Percentiles rank a stretch among this genome's conserved stretches.
phyloP scores from a whole-genome alignment of 64 coral and sea anemone species.

The Montipora cactus region DNA sequence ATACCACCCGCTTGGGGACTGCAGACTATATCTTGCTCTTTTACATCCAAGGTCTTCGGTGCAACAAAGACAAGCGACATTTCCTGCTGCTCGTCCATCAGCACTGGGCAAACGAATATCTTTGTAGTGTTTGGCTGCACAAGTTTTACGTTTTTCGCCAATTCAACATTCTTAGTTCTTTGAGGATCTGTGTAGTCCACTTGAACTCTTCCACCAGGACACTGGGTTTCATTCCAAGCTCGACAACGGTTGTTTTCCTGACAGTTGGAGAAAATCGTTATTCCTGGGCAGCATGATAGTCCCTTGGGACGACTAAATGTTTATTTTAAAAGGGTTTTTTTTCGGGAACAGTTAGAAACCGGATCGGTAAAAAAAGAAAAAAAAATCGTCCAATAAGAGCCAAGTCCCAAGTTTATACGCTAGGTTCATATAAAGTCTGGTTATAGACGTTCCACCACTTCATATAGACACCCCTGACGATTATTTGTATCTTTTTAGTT shows the following conservation, averaged over 20 bases:
- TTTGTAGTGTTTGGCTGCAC: slow-evolving; percentile 33
- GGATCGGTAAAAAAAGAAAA: no score
- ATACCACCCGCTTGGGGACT: slow-evolving; percentile 64
- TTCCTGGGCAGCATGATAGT: no score
- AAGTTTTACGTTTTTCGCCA: slow-evolving; percentile 23
- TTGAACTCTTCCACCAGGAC: slow-evolving; percentile 30
- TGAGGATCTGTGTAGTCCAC: slow-evolving; percentile 32
- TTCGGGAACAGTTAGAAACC: no score
- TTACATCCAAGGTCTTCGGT: slow-evolving; percentile 13
- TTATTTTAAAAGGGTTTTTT: no score
- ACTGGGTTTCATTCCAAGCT: slow-evolving; percentile 39
- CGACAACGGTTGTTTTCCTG: slow-evolving; percentile 1
- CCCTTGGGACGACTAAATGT: no score
- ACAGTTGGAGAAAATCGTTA: no score
- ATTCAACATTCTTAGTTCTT: slow-evolving; percentile 30
- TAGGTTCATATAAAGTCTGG: no score
- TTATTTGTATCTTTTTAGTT: no score
- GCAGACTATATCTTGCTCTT: slow-evolving; percentile 16
- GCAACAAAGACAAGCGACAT: slow-evolving; percentile 19
- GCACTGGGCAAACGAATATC: slow-evolving; percentile 40
- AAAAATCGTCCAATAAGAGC: no score
- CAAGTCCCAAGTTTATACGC: no score
- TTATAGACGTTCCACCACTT: no score
- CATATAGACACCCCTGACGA: no score
- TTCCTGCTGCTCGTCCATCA: background rate